These are phyloP conservation scores for Metridium senile DNA, from an alignment of 92 coral and sea anemone species.

Conservation along the genomic window DNA sequence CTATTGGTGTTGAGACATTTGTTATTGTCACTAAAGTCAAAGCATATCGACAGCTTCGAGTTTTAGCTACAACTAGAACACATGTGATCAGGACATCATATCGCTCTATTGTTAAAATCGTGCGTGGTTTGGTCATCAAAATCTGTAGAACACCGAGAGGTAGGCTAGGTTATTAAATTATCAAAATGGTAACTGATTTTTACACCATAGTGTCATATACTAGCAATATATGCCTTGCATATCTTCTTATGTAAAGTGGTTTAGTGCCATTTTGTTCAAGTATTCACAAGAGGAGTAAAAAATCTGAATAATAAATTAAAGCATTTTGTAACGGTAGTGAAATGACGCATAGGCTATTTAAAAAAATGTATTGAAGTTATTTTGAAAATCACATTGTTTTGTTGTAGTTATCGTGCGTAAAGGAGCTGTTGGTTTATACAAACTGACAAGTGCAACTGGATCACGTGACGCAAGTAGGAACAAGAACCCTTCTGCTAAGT, in stretches of 20 bases:
- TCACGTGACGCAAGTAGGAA: constrained; percentile 50
- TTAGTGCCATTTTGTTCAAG: not conserved
- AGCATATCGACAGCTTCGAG: not conserved
- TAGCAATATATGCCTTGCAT: not conserved
- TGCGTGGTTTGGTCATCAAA: constrained; percentile 6
- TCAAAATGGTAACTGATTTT: too few relatives aligned
- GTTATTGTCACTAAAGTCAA: constrained; percentile 31
- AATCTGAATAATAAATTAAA: too few relatives aligned
- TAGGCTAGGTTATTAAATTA: not conserved
- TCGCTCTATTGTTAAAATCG: not conserved
- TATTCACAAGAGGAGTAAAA: too few relatives aligned
- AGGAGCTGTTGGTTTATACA: constrained; percentile 66
- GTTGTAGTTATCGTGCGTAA: constrained; percentile 38
- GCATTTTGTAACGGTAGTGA: too few relatives aligned
- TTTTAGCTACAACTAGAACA: constrained; percentile 20
- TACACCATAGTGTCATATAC: not conserved
- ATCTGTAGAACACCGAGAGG: constrained; percentile 32
- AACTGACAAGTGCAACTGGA: constrained; percentile 50
- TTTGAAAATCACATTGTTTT: not conserved
- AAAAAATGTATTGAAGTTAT: too few relatives aligned
- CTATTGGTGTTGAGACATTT: constrained; percentile 46
- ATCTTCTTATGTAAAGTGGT: not conserved
- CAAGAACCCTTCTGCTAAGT: constrained; percentile 52
- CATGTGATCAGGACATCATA: constrained; percentile 11
- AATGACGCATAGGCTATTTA: too few relatives aligned